phyloP scores from a whole-genome alignment of 2,113 vertebrate species.

The Xyliphius kryptos region DNA sequence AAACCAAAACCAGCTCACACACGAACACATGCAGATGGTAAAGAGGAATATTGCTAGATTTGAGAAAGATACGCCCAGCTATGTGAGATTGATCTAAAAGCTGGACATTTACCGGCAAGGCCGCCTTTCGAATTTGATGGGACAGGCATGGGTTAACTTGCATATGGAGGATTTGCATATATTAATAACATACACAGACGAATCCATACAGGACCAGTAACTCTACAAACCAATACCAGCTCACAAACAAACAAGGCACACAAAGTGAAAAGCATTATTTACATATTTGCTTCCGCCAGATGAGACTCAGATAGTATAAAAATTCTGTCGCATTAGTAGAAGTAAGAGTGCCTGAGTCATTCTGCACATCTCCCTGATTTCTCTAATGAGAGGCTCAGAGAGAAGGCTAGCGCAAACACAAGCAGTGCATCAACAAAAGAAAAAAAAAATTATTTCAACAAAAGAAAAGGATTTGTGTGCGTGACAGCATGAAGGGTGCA shows the following conservation, averaged over 20 bases:
- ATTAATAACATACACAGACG: too few relatives aligned
- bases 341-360: slow-evolving; percentile 49
- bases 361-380: slow-evolving; percentile 55
- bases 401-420: slow-evolving; percentile 42
- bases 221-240: background rate
- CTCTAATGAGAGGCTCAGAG: slow-evolving; percentile 54
- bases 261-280: too few relatives aligned
- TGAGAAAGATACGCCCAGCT: too few relatives aligned
- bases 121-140: too few relatives aligned
- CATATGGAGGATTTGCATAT: too few relatives aligned
- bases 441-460: slow-evolving; percentile 69
- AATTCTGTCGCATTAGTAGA: slow-evolving; percentile 46
- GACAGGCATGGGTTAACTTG: too few relatives aligned
- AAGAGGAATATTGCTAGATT: too few relatives aligned
- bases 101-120: too few relatives aligned
- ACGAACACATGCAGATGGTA: too few relatives aligned
- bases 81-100: too few relatives aligned
- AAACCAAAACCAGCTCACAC: too few relatives aligned
- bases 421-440: slow-evolving; percentile 66
- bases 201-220: too few relatives aligned
- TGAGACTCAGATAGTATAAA: background rate
- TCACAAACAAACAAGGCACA: background rate
- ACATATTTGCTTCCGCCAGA: background rate
- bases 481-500: slow-evolving; percentile 43
- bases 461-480: slow-evolving; percentile 61